phyloP scores from a whole-genome alignment of 2,797 vertebrate genomes.

The Sebastes iracundus region DNA sequence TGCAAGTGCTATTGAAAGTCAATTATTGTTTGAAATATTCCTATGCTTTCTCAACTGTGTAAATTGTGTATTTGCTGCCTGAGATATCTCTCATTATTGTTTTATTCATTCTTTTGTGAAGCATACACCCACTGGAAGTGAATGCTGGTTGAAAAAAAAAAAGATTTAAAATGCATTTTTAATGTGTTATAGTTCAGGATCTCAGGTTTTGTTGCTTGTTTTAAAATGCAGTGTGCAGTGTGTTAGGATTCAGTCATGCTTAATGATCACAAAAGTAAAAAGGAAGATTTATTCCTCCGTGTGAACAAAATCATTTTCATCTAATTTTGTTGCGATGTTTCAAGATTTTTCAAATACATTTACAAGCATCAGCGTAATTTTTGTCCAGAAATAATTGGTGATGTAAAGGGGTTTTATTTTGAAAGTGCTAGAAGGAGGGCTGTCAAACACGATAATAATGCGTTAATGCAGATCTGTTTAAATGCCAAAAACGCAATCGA shows the following conservation, averaged over 20 bases:
- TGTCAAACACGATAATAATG: no score
- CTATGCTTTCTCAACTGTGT: slow-evolving; percentile 56
- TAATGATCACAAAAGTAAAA: background rate
- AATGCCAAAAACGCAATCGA: no score
- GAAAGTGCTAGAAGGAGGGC: background rate
- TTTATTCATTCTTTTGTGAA: slow-evolving; percentile 45
- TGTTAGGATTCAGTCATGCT: background rate
- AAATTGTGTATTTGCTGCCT: slow-evolving; percentile 69
- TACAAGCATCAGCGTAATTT: background rate
- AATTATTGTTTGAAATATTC: slow-evolving; percentile 82
- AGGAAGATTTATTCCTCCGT: background rate
- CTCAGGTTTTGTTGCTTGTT: background rate
- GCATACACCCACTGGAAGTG: background rate
- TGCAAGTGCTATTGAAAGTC: slow-evolving; percentile 82
- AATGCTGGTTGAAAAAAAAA: background rate
- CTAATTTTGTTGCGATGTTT: background rate
- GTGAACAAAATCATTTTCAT: background rate
- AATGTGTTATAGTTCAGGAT: background rate
- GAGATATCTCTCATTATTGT: slow-evolving; percentile 34
- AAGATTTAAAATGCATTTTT: background rate
- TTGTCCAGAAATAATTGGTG: background rate
- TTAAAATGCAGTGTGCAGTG: background rate
- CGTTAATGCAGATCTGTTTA: no score
- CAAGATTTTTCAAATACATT: background rate
- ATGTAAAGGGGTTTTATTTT: background rate